Percentiles rank a stretch among this genome's conserved stretches.
Conservation (phyloP, 2,113 vertebrate genomes). For the Sinocyclocheilus anshuiensis region DNA sequence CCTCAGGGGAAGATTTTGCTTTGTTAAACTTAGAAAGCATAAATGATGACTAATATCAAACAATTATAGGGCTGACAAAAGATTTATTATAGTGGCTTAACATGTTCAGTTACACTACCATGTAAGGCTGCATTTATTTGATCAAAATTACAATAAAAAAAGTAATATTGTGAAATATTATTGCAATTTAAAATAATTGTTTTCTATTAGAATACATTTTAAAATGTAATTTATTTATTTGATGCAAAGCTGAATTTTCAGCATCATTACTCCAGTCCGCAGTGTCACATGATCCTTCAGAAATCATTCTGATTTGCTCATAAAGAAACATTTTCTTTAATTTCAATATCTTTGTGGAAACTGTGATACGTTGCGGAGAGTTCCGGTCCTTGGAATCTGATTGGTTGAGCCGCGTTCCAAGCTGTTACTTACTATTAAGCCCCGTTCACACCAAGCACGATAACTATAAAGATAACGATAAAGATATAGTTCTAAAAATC, state of each 20-base stretch:
- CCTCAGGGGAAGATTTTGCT: not conserved
- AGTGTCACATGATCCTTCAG: not conserved
- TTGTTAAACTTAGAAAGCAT: not conserved
- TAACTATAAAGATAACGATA: too few species aligned
- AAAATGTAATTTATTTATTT: not conserved
- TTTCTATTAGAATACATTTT: not conserved
- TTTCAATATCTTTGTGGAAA: too few species aligned
- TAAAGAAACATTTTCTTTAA: too few species aligned
- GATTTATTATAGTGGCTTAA: not conserved
- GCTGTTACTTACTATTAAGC: too few species aligned
- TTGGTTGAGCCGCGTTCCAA: too few species aligned
- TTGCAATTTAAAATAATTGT: not conserved
- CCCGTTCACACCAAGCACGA: too few species aligned
- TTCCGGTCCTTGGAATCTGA: too few species aligned
- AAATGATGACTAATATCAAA: not conserved
- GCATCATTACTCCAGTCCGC: not conserved
- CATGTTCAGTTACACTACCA: not conserved
- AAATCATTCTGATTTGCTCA: not conserved
- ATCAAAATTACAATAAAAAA: not conserved
- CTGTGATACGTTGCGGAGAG: too few species aligned
- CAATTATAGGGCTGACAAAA: not conserved
- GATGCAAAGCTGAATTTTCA: not conserved
- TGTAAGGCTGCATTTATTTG: not conserved
- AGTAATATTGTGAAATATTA: not conserved
- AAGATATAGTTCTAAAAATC: too few species aligned